Evolutionary conservation across 2,797 vertebrate species (phyloP).

Genomic region (Choloepus didactylus): DNA sequence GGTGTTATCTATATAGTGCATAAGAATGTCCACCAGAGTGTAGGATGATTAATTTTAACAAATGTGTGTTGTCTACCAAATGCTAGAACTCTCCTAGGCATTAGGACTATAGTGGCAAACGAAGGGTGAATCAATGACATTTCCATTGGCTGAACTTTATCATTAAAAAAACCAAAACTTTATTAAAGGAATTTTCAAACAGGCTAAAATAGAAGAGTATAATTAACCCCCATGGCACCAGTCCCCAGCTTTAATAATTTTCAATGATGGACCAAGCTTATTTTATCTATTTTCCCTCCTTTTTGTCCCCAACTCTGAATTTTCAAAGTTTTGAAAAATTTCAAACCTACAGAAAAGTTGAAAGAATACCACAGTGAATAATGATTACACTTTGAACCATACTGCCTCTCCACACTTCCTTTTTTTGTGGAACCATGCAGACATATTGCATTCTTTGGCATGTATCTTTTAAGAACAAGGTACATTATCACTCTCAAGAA

Average conservation of each 20-base stretch:
- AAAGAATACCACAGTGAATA: neutral
- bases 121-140: neutral
- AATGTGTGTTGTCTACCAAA: neutral
- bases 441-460: neutral
- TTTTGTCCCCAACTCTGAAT: neutral
- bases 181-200: conserved; percentile 11
- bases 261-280: neutral
- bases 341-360: neutral
- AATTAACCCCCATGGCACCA: neutral
- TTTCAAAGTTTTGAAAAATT: conserved; percentile 2
- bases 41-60: neutral
- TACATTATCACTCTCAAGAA: neutral
- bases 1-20: too few relatives aligned
- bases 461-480: neutral
- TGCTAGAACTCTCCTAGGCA: neutral
- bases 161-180: neutral
- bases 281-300: neutral
- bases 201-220: neutral
- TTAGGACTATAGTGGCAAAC: neutral
- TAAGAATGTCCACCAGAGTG: neutral
- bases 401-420: neutral
- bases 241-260: neutral
- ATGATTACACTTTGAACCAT: neutral
- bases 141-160: neutral
- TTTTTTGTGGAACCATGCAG: neutral